A percentile compares a stretch with the other conserved stretches of the same genome.
phyloP scores from a whole-genome alignment of 1,140 invertebrate species.

The Panagrolaimus sp. region DNA sequence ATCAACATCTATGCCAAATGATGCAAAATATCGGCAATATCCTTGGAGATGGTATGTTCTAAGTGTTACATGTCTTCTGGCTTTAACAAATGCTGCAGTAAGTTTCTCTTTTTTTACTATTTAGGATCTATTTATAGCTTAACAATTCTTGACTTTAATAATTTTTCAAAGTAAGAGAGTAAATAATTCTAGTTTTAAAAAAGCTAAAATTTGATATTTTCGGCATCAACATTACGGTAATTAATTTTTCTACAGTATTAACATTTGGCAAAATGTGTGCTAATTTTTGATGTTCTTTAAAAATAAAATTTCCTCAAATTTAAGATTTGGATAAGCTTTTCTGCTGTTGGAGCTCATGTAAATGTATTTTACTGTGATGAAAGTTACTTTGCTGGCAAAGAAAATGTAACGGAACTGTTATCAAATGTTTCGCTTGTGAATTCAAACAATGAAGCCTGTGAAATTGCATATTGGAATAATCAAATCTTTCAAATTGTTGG shows the following conservation, averaged over 20 bases:
- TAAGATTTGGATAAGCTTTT: slow-evolving; percentile 57
- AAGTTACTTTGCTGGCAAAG: neutral
- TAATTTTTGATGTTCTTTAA: too few relatives aligned
- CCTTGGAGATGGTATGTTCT: slow-evolving; percentile 49
- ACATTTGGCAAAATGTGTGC: too few relatives aligned
- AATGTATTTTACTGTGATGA: slow-evolving; percentile 47
- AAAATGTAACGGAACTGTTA: neutral
- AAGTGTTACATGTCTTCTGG: slow-evolving; percentile 48
- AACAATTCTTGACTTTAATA: neutral
- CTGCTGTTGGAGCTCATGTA: slow-evolving; percentile 45
- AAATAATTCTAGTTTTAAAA: too few relatives aligned
- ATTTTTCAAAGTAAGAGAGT: neutral
- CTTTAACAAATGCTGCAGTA: slow-evolving; percentile 57
- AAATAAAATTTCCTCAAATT: too few relatives aligned
- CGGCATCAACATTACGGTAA: too few relatives aligned
- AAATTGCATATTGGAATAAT: slow-evolving; percentile 45
- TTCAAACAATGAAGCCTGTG: slow-evolving; percentile 26
- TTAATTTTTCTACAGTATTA: too few relatives aligned
- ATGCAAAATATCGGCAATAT: slow-evolving; percentile 20
- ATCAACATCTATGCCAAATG: neutral
- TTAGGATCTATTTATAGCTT: neutral
- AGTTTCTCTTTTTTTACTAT: slow-evolving; percentile 30
- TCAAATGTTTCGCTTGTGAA: neutral
- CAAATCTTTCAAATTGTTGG: slow-evolving; percentile 58
- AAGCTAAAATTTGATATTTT: too few relatives aligned